Evolutionary conservation across 2,113 vertebrate species (phyloP), one percentile per base, ranked within the genome.

Genomic region (Chrysemys picta): DNA sequence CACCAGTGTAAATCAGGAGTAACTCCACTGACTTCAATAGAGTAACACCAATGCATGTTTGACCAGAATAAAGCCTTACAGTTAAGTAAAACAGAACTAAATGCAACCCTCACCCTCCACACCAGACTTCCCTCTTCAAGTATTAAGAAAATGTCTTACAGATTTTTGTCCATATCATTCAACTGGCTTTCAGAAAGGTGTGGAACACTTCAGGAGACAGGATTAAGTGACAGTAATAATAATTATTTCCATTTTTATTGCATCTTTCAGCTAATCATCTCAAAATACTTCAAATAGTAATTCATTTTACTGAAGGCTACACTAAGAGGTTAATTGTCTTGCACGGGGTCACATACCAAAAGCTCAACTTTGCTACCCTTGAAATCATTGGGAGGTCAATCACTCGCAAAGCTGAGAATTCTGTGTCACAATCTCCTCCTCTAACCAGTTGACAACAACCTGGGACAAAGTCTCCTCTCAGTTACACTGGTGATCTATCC

Each of bases 51-150:
- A 27, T 79, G 80, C 85, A 84, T 65, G 84, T 14, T 83, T 24
- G 38, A 91, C 65, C 27, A 65, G 76, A 95, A 95, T 78, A 13
- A 29, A 89, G 13, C 45, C n/a, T 87, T 29, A 14, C 22, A 78
- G 78, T 86, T 85, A 75, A 94, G 86, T 76, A 88, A 79, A 89
- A 79, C 1, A n/a, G 62, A 96, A 92, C 91, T 95, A 95, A 91
- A 95, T 47, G 82, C 53, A 89, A 96, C 49, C 38, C 94, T 47
- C 35, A n/a, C 27, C 57, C 2, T 25, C 85, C 59, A 78, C 14
- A 3, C n/a, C 86, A 88, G 11, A 14, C 22, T 91, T 91, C n/a
- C 16, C n/a, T 81, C 42, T 79, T 49, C 38, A 62, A 84, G 27
- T 84, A 45, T 47, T 38, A 84, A 84, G 27, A 49, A 91, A 92